A percentile compares a stretch with the other conserved stretches of the same genome.
These are phyloP conservation scores for Minunthozetes semirufus DNA, from an alignment of 2,888 invertebrate genomes.

Conservation along the genomic window DNA sequence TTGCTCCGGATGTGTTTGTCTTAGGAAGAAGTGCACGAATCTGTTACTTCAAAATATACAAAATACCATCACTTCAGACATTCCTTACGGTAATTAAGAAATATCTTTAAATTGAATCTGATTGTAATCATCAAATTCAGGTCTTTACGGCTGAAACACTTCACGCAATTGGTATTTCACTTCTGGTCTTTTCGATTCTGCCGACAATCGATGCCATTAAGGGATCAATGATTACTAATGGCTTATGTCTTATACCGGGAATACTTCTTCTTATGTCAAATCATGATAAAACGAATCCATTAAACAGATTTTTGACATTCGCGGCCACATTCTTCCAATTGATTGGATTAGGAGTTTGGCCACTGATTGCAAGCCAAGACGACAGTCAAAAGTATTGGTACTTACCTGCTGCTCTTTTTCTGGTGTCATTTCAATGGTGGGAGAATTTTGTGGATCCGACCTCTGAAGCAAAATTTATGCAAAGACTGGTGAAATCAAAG, in stretches of 20 bases:
- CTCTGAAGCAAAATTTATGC: neutral
- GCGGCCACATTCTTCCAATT: constrained; percentile 6
- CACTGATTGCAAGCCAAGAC: neutral
- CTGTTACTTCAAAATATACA: constrained; percentile 45
- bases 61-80: constrained; percentile 37
- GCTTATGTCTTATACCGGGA: constrained; percentile 53
- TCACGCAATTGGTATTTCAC: constrained; percentile 50
- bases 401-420: constrained; percentile 22
- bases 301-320: neutral
- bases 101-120: too few species aligned
- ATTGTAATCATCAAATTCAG: neutral
- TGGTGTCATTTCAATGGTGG: constrained; percentile 35
- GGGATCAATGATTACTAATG: constrained; percentile 52
- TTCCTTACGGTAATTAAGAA: constrained; percentile 38
- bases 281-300: too few species aligned
- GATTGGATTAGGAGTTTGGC: constrained; percentile 7
- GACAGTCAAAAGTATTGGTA: neutral
- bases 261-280: constrained; percentile 54
- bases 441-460: constrained; percentile 27
- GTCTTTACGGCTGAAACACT: constrained; percentile 24
- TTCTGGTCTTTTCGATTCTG: constrained; percentile 52
- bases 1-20: constrained; percentile 45
- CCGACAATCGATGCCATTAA: constrained; percentile 52
- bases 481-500: neutral
- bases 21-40: constrained; percentile 45